Evolutionary conservation across 2,888 invertebrate species (phyloP), one percentile per base, ranked within the genome.

Genomic region (Amphipoea oculea): DNA sequence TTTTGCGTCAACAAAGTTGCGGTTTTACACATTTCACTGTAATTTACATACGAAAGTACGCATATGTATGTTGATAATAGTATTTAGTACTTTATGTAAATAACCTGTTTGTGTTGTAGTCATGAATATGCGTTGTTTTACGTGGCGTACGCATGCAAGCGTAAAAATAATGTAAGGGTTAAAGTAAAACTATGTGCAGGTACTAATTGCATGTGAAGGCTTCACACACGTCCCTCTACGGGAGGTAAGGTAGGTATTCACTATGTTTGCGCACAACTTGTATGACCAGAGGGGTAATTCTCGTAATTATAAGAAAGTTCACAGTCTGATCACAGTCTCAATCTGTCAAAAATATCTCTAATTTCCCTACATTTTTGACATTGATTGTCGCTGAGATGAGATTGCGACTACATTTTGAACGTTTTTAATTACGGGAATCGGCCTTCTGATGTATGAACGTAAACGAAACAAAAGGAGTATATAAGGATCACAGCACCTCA

Each of bases 71-170:
- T 36, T 82, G 77, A 83, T 85, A 85, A 78, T 82, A 72, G 42
- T 82, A 84, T 86, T 88, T 85, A 88, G 81, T 83, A 81, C 85
- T 84, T 9, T 79, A 88, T 88, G 83, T 79, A 73, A 88, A 88
- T 82, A 14, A 82, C n/a, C 29, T 86, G 78, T 86, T 83, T 80
- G 78, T 67, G 73, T 74, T 66, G 65, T 29, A 40, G 78, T 71
- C 87, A 85, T 88, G 84, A 88, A 88, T 84, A 86, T 74, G 72
- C 57, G 87, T 68, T 51, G 73, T 60, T 88, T 88, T 82, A 83
- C 67, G 78, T 82, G 45, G 40, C 66, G 51, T 73, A 88, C 83
- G 80, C 87, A 88, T 86, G 87, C 89, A 51, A 89, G 76, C 77
- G 29, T 77, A 40, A 74, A 76, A 76, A 84, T 0, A 69, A 79